Percentiles rank a stretch among this genome's conserved stretches.
Evolutionary conservation across 2,888 invertebrate genomes (phyloP).

Genomic region (Ryuthela nishihirai): DNA sequence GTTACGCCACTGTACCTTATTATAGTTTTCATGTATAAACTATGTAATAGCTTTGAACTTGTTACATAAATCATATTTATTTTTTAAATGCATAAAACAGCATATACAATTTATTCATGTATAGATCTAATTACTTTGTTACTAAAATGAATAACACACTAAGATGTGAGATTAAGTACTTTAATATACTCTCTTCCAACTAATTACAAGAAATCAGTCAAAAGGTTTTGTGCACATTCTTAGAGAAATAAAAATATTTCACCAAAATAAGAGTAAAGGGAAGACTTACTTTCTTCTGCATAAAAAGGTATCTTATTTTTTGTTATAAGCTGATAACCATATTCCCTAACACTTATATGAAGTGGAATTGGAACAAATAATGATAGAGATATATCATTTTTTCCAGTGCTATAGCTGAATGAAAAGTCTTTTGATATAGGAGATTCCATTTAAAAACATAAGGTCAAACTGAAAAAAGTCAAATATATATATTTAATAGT

Average conservation of each 20-base stretch:
- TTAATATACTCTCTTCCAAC: not conserved
- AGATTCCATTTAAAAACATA: too few relatives aligned
- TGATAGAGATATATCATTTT: conserved; percentile 4
- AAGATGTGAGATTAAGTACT: not conserved
- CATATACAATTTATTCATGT: too few relatives aligned
- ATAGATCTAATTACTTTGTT: too few relatives aligned
- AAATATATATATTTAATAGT: too few relatives aligned
- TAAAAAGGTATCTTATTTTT: conserved; percentile 67
- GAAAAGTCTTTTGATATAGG: conserved; percentile 24
- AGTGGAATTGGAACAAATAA: conserved; percentile 26
- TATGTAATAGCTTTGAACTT: too few relatives aligned
- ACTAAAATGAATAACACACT: conserved; percentile 1
- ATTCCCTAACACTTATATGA: conserved; percentile 59
- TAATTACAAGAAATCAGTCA: too few relatives aligned
- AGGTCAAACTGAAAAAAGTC: too few relatives aligned
- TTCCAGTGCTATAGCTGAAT: conserved; percentile 13
- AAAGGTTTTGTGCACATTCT: too few relatives aligned
- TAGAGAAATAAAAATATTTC: conserved; percentile 9
- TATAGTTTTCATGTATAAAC: too few relatives aligned
- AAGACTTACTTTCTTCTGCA: conserved; percentile 60
- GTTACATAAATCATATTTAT: too few relatives aligned
- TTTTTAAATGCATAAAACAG: too few relatives aligned
- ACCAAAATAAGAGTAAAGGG: not conserved
- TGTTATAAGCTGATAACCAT: conserved; percentile 62
- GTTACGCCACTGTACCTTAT: too few relatives aligned